Evolutionary conservation across 2,888 invertebrate species (phyloP).

Genomic region (Phortica magna): DNA sequence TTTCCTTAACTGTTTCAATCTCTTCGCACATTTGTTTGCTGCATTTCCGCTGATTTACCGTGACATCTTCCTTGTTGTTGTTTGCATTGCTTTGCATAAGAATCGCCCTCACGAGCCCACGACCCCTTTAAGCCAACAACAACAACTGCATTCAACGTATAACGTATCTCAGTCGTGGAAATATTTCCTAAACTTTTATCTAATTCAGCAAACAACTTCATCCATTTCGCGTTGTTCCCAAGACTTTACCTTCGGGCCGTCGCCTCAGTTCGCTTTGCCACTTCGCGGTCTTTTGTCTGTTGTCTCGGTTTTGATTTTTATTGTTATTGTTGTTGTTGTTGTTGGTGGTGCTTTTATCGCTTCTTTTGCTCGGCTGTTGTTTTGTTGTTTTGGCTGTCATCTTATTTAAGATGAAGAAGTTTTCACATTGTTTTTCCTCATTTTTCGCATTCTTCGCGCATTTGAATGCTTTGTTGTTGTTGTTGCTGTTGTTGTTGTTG

Average conservation of each 20-base stretch:
- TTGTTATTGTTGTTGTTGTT: slow-evolving; percentile 42
- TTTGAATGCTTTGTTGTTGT: slow-evolving; percentile 30
- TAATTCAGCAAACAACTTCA: slow-evolving; percentile 60
- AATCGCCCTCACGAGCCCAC: background rate
- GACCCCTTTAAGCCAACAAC: background rate
- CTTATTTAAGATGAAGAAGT: slow-evolving; percentile 62
- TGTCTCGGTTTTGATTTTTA: slow-evolving; percentile 15
- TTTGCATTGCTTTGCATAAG: background rate
- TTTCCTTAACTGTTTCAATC: slow-evolving; percentile 37
- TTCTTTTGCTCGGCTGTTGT: slow-evolving; percentile 32
- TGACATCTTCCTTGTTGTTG: background rate
- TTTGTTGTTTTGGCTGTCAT: slow-evolving; percentile 39
- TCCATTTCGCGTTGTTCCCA: slow-evolving; percentile 60
- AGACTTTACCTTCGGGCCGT: slow-evolving; percentile 19
- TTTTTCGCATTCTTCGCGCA: slow-evolving; percentile 20
- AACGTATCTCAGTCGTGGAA: slow-evolving; percentile 58
- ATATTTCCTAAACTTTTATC: slow-evolving; percentile 71
- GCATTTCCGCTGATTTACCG: slow-evolving; percentile 61
- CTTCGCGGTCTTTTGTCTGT: background rate
- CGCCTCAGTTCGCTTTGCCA: background rate
- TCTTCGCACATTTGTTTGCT: slow-evolving; percentile 70
- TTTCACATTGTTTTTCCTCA: slow-evolving; percentile 63
- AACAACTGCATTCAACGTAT: slow-evolving; percentile 12
- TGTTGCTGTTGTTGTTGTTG: background rate
- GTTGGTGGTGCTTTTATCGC: slow-evolving; percentile 34